phyloP scores from a whole-genome alignment of 37 sponge, comb jelly and placozoan species.

The Chondrilla cf. caribensis region DNA sequence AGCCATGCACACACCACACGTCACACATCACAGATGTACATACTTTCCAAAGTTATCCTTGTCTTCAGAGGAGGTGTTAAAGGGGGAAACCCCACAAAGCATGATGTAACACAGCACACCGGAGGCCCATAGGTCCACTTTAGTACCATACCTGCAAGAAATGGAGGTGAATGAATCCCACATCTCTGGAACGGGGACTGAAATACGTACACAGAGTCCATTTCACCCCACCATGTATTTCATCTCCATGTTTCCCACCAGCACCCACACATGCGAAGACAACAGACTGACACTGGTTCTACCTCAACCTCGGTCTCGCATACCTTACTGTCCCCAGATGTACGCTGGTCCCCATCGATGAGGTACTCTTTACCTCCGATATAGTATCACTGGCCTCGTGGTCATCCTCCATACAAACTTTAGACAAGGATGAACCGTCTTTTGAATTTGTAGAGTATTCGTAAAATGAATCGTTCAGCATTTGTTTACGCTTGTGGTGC shows the following conservation, averaged over 20 bases:
- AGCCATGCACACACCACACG: too few relatives aligned
- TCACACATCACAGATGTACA: too few relatives aligned
- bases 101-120: slow-evolving; percentile 82
- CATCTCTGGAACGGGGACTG: too few relatives aligned
- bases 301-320: too few relatives aligned
- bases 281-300: too few relatives aligned
- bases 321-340: not conserved
- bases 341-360: slow-evolving; percentile 27
- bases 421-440: slow-evolving; percentile 2
- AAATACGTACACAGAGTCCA: too few relatives aligned
- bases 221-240: too few relatives aligned
- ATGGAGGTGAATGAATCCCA: too few relatives aligned
- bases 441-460: slow-evolving; percentile 21
- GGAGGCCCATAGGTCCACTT: slow-evolving; percentile 80
- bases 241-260: too few relatives aligned
- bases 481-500: not conserved
- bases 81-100: slow-evolving; percentile 71
- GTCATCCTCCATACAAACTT: slow-evolving; percentile 15
- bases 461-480: not conserved
- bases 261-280: too few relatives aligned
- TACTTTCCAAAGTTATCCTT: too few relatives aligned
- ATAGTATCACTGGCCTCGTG: slow-evolving; percentile 51
- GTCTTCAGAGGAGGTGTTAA: not conserved
- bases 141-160: slow-evolving; percentile 72
- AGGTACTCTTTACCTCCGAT: slow-evolving; percentile 59